These are phyloP conservation scores for Tenthredo livida DNA, from an alignment of 2,888 invertebrate species.

Conservation along the genomic window DNA sequence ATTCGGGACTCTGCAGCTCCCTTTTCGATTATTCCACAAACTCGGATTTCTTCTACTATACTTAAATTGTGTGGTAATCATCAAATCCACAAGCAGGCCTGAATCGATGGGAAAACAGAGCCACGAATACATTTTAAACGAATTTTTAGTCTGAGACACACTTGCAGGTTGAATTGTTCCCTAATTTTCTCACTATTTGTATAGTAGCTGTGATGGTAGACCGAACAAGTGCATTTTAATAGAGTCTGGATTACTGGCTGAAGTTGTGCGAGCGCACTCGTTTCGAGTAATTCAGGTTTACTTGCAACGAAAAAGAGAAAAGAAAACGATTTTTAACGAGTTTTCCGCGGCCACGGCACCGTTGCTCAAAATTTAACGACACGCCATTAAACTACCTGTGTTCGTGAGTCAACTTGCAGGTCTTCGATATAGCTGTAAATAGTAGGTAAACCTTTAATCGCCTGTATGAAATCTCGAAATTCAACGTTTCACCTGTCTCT, in stretches of 20 bases:
- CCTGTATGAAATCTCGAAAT: background rate
- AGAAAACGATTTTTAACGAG: slow-evolving; percentile 7
- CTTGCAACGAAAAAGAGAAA: background rate
- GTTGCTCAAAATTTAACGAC: slow-evolving; percentile 35
- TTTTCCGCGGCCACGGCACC: background rate
- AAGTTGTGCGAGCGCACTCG: background rate
- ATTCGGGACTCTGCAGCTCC: background rate
- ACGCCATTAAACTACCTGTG: background rate
- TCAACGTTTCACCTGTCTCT: background rate
- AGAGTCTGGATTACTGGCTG: slow-evolving; percentile 3
- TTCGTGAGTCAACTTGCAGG: background rate
- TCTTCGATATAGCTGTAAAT: background rate
- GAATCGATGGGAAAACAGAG: background rate
- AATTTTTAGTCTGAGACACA: background rate
- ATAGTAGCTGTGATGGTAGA: background rate
- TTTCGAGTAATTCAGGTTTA: slow-evolving; percentile 4
- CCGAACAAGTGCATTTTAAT: background rate
- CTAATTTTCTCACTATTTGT: background rate
- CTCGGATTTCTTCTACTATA: background rate
- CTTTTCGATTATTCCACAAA: background rate
- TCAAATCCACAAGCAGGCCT: background rate
- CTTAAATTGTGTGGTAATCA: background rate
- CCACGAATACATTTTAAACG: background rate
- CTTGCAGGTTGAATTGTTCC: background rate
- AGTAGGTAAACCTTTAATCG: background rate